phyloP scores from a whole-genome alignment of 2,888 invertebrate species.

The Arge pagana region DNA sequence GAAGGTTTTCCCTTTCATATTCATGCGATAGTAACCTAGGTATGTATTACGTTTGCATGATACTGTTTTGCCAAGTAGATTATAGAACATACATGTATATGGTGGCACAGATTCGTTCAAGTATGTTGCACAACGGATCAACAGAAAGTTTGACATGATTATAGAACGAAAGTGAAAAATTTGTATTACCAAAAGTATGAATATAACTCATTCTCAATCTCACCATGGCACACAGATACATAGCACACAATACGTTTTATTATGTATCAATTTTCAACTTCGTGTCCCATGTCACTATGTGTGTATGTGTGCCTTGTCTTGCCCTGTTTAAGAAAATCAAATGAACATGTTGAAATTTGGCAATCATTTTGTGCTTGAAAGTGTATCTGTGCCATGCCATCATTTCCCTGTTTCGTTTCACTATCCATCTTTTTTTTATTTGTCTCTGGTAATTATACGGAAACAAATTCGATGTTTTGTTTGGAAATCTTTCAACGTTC shows the following conservation, averaged over 20 bases:
- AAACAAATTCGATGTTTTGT: neutral
- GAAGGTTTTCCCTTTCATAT: too few species aligned
- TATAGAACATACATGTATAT: constrained; percentile 29
- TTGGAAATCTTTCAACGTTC: too few species aligned
- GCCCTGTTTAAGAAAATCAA: constrained; percentile 7
- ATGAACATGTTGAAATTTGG: constrained; percentile 13
- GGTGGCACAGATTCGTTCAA: constrained; percentile 55
- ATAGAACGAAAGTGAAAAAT: constrained; percentile 36
- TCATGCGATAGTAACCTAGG: too few species aligned
- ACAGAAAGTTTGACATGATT: constrained; percentile 54
- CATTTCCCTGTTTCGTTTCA: constrained; percentile 27
- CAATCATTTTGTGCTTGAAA: constrained; percentile 45
- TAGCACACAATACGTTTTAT: constrained; percentile 42
- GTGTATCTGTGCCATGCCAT: constrained; percentile 55
- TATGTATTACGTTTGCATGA: constrained; percentile 12
- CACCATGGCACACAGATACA: constrained; percentile 53
- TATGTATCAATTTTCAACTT: neutral
- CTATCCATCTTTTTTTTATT: constrained; percentile 27
- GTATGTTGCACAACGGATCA: constrained; percentile 51
- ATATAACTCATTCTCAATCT: constrained; percentile 36
- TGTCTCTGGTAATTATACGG: neutral
- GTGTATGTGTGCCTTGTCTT: constrained; percentile 41
- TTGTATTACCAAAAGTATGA: constrained; percentile 15
- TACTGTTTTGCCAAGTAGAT: constrained; percentile 2
- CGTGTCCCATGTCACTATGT: constrained; percentile 32